Evolutionary conservation across 2,888 invertebrate species (phyloP).

Genomic region (Lydus trimaculatus): DNA sequence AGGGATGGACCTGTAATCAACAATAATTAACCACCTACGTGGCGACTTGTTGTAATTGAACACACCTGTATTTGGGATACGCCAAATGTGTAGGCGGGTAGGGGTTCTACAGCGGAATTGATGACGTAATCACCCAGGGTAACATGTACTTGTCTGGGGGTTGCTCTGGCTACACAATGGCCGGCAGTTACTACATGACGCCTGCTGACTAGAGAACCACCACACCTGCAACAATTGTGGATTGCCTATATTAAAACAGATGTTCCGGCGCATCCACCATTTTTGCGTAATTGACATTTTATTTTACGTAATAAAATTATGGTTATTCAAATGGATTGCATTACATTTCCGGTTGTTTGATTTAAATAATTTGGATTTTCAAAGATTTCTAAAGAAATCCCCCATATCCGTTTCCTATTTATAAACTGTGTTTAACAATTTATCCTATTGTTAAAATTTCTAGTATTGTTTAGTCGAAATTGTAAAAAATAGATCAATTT

Average conservation of each 20-base stretch:
- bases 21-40: too few species aligned
- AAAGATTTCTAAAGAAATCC: not conserved
- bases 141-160: slow-evolving; percentile 89
- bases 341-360: not conserved
- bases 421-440: not conserved
- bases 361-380: not conserved
- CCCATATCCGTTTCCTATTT: not conserved
- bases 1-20: slow-evolving; percentile 79
- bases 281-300: not conserved
- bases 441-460: not conserved
- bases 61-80: slow-evolving; percentile 86
- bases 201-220: slow-evolving; percentile 89
- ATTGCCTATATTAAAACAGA: slow-evolving; percentile 1
- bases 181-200: slow-evolving; percentile 94
- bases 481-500: not conserved
- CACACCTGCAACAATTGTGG: slow-evolving; percentile 71
- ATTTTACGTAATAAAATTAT: not conserved
- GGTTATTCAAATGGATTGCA: not conserved
- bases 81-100: slow-evolving; percentile 91
- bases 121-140: slow-evolving; percentile 93
- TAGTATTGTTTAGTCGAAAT: not conserved
- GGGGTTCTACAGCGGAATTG: slow-evolving; percentile 89
- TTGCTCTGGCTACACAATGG: slow-evolving; percentile 91
- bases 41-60: not conserved
- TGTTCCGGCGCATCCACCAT: not conserved